Evolutionary conservation across 2,113 vertebrate species (phyloP), one percentile per base, ranked within the genome.

Genomic region (Zeus faber): DNA sequence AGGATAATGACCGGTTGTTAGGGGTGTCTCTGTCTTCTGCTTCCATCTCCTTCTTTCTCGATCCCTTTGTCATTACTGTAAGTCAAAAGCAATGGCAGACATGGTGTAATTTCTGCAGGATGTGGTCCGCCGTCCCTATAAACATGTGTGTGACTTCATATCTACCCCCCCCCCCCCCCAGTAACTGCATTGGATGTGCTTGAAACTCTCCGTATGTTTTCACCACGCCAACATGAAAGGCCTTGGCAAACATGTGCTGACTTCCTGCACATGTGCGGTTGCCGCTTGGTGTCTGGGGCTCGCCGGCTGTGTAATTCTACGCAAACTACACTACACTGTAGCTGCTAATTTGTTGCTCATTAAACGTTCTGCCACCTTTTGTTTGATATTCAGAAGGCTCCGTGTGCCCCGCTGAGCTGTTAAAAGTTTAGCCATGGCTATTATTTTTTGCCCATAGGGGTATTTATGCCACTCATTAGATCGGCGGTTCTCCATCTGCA

Each of bases 21-120:
- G n/a, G n/a, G n/a, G n/a, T 29, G 8, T 8, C 29, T 33, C 29
- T 5, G 29, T 8, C 29, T 33, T 13, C 2, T 33, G n/a, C 5
- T 5, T 31, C 29, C 7, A 11, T 31, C 29, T 31, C 29, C 6
- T 11, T 9, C 7, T 2, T 11, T 31, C 6, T 11, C 29, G 11
- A 11, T 31, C 29, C 13, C 29, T 33, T 13, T 33, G 29, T 33
- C 7, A 7, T 33, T 33, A 33, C 13, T 33, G 3, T 1, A 33
- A 33, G 13, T 76, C 57, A 54, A 80, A 79, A 82, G 77, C 69
- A 73, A 62, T 69, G 76, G 71, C 69, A 83, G 79, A 77, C 74
- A 66, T 61, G 68, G 59, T 81, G 65, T 82, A 85, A 83, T 82
- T 82, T 78, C 69, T n/a, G 39, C 76, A 82, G 83, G 85, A 83